Conservation (phyloP, 1,140 invertebrate genomes). For the Acromyrmex charruanus region DNA sequence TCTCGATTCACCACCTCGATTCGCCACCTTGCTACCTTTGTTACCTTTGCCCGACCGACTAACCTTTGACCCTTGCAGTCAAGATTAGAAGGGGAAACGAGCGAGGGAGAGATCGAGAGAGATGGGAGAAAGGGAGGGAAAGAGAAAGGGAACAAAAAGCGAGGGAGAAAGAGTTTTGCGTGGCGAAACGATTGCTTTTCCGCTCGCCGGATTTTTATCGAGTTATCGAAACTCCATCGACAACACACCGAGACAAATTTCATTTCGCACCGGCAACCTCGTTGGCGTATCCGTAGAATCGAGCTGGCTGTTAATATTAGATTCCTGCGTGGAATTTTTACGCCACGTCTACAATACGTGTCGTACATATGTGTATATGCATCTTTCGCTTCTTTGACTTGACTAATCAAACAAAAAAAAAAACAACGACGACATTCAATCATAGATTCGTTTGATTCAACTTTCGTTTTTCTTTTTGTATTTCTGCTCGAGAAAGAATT, state of each 20-base stretch:
- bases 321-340: conserved; percentile 39
- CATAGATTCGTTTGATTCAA: neutral
- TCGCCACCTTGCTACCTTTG: conserved; percentile 14
- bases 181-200: conserved; percentile 69
- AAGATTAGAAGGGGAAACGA: conserved; percentile 41
- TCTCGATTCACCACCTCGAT: conserved; percentile 40
- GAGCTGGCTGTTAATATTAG: conserved; percentile 44
- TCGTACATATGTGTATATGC: neutral
- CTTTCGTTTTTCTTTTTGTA: neutral
- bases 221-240: conserved; percentile 71
- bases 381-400: neutral
- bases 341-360: neutral
- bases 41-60: conserved; percentile 19
- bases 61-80: conserved; percentile 50
- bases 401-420: too few relatives aligned
- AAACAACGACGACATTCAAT: neutral
- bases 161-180: conserved; percentile 29
- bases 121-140: too few relatives aligned
- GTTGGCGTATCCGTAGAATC: conserved; percentile 35
- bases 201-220: conserved; percentile 66
- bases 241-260: conserved; percentile 65
- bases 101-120: neutral
- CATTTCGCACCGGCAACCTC: conserved; percentile 39
- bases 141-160: neutral
- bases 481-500: neutral